A percentile compares a stretch with the other conserved stretches of the same genome.
These are phyloP conservation scores for Callipepla californica DNA, from an alignment of 2,113 vertebrate species.

Conservation along the genomic window DNA sequence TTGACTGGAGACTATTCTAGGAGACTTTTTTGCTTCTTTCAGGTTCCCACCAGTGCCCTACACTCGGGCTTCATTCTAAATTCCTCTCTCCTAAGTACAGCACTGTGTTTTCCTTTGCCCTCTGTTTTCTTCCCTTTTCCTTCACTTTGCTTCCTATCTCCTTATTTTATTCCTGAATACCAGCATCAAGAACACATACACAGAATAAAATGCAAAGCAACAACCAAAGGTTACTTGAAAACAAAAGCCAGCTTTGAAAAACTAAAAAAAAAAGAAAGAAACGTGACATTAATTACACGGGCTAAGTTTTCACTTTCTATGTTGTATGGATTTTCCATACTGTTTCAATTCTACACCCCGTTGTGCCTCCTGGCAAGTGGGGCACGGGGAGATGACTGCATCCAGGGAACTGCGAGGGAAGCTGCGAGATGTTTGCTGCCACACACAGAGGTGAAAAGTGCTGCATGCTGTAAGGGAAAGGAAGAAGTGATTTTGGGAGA, in stretches of 20 bases:
- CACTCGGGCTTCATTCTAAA: not conserved
- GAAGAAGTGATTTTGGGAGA: not conserved
- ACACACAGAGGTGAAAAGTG: not conserved
- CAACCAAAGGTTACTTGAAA: not conserved
- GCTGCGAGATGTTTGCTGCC: not conserved
- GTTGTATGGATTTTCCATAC: not conserved
- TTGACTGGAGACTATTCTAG: not conserved
- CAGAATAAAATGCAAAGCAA: not conserved
- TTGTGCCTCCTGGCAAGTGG: constrained; percentile 24
- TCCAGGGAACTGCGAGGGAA: not conserved
- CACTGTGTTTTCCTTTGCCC: not conserved
- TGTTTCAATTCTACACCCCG: not conserved
- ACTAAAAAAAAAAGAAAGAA: not conserved
- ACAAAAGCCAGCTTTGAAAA: not conserved
- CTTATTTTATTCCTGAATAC: not conserved
- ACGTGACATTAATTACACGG: not conserved
- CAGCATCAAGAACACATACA: not conserved
- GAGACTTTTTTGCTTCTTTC: not conserved
- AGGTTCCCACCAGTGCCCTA: not conserved
- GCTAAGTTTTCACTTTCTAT: not conserved
- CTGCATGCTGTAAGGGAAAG: not conserved
- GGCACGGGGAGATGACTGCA: not conserved
- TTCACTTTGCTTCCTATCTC: not conserved
- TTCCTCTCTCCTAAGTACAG: not conserved
- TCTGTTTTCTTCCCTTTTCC: not conserved